Evolutionary conservation across 2,113 vertebrate species (phyloP).

Genomic region (Rhipidura dahli): DNA sequence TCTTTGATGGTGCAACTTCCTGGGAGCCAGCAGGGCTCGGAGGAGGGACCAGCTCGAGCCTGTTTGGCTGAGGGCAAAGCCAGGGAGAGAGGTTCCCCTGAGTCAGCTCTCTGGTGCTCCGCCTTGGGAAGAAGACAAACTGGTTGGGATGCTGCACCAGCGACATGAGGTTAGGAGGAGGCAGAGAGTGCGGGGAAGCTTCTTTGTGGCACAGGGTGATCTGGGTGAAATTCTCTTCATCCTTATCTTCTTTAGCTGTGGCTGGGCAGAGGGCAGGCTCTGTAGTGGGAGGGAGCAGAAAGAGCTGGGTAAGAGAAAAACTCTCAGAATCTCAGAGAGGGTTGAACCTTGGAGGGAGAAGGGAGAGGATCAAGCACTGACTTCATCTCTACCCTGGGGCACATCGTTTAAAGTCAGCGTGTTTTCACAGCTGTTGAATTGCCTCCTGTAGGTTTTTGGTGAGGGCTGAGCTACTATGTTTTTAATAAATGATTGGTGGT

Average conservation of each 20-base stretch:
- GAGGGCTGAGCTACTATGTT: background rate
- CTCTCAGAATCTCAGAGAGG: background rate
- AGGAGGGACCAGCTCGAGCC: background rate
- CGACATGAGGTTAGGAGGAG: background rate
- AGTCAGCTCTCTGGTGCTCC: conserved; percentile 29
- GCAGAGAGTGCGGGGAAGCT: background rate
- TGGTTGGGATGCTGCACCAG: conserved; percentile 32
- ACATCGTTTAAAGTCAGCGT: background rate
- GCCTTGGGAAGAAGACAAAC: conserved; percentile 53
- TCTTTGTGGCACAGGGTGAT: background rate
- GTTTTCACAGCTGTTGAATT: conserved; percentile 34
- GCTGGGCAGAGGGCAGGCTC: background rate
- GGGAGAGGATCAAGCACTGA: background rate
- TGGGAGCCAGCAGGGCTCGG: background rate
- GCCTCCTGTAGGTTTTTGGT: background rate
- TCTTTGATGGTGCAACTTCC: background rate
- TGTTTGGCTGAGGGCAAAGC: background rate
- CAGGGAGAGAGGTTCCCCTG: background rate
- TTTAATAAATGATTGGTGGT: background rate
- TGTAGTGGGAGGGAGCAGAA: background rate
- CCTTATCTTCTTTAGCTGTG: background rate
- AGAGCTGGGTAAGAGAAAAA: background rate
- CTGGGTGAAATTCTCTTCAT: background rate
- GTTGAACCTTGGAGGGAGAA: background rate
- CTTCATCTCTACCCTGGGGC: conserved; percentile 13